Conservation (phyloP, 2,113 vertebrate genomes). For the Melanocharis versteri region DNA sequence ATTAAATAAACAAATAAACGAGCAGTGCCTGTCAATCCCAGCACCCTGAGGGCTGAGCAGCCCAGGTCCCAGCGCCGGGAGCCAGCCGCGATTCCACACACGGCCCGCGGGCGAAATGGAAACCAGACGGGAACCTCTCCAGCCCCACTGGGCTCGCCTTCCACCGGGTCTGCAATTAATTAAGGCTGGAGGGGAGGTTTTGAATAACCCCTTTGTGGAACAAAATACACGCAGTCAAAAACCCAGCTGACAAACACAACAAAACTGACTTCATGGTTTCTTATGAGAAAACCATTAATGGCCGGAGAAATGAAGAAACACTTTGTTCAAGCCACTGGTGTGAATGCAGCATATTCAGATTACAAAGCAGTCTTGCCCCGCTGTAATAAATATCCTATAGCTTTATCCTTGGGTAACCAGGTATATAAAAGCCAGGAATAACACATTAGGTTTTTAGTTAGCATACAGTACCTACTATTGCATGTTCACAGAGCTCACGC, state of each 20-base stretch:
- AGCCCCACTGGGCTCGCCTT: conserved; percentile 36
- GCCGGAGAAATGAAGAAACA: conserved; percentile 64
- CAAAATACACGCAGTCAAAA: conserved; percentile 45
- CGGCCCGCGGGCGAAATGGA: conserved; percentile 19
- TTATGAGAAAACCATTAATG: conserved; percentile 58
- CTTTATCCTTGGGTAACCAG: conserved; percentile 8
- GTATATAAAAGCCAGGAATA: conserved; percentile 65
- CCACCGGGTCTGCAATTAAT: conserved; percentile 70
- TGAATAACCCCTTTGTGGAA: conserved; percentile 77
- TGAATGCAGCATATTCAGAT: conserved; percentile 57
- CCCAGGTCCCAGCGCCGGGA: neutral
- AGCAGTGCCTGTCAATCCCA: neutral
- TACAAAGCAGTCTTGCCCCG: conserved; percentile 47
- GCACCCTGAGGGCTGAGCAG: neutral
- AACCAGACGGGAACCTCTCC: conserved; percentile 61
- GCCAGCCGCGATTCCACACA: neutral
- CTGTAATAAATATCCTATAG: conserved; percentile 18
- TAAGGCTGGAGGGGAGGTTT: conserved; percentile 53
- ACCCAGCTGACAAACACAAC: conserved; percentile 68
- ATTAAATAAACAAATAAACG: neutral
- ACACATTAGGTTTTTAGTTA: conserved; percentile 25
- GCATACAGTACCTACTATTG: neutral
- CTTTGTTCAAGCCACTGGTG: conserved; percentile 57
- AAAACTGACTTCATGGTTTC: conserved; percentile 59
- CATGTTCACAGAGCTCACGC: neutral